A percentile compares a stretch with the other conserved stretches of the same genome.
Evolutionary conservation across 2,888 invertebrate genomes (phyloP).

Genomic region (Torymus aiolomorphi): DNA sequence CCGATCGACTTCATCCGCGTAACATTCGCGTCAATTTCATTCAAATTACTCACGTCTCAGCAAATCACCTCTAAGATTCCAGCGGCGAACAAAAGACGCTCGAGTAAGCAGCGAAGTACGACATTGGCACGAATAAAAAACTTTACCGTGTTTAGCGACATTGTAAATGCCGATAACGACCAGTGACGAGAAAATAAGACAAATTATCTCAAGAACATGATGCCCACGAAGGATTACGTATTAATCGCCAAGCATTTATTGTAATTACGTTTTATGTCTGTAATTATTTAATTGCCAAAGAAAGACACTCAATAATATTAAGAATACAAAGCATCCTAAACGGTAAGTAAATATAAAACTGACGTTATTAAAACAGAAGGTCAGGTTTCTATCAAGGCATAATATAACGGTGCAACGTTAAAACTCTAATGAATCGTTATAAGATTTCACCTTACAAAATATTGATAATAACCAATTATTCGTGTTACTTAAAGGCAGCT

Average conservation of each 20-base stretch:
- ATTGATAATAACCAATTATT: no score
- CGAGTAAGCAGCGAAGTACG: constrained; percentile 33
- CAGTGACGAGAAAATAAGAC: not conserved
- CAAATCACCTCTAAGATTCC: constrained; percentile 52
- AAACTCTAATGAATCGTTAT: no score
- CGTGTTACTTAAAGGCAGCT: no score
- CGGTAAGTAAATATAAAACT: no score
- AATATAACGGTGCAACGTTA: no score
- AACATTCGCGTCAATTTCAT: constrained; percentile 63
- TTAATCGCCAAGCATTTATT: not conserved
- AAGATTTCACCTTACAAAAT: no score
- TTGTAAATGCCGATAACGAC: constrained; percentile 1
- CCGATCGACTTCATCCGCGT: not conserved
- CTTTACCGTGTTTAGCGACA: constrained; percentile 18
- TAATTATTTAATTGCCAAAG: no score
- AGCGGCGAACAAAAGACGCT: constrained; percentile 42
- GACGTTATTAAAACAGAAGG: no score
- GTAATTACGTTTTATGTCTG: no score
- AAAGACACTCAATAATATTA: no score
- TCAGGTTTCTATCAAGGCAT: no score
- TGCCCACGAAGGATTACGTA: not conserved
- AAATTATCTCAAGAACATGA: constrained; percentile 7
- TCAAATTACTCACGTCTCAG: constrained; percentile 64
- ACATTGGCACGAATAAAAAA: constrained; percentile 30
- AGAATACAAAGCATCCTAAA: no score